Evolutionary conservation across 92 coral and sea anemone genomes (phyloP).

Genomic region (Epizoanthus rinbou): DNA sequence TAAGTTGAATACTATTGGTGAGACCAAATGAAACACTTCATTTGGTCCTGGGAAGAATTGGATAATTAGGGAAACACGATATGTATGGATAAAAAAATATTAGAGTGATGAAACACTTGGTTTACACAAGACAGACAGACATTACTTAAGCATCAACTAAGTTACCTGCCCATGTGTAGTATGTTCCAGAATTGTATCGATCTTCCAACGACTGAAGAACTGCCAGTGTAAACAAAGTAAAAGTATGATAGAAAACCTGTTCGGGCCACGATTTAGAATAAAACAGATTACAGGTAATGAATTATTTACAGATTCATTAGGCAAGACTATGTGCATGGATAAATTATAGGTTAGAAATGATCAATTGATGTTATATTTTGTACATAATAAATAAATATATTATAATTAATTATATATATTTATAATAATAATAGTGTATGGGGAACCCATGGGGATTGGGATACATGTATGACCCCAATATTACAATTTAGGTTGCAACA

Average conservation of each 20-base stretch:
- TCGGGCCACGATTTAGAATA: background rate
- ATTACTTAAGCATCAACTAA: background rate
- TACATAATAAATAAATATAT: too few species aligned
- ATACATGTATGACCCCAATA: background rate
- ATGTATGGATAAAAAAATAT: too few species aligned
- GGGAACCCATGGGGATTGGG: too few species aligned
- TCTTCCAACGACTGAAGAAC: constrained; percentile 66
- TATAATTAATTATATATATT: too few species aligned
- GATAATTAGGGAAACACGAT: too few species aligned
- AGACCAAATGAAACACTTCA: too few species aligned
- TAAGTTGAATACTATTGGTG: too few species aligned
- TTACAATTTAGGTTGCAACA: background rate
- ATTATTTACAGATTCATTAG: constrained; percentile 6
- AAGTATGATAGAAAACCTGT: background rate
- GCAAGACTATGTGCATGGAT: background rate
- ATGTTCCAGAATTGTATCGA: constrained; percentile 64
- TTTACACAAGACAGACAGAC: background rate
- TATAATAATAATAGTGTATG: background rate
- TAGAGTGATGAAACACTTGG: too few species aligned
- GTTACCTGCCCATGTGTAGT: constrained; percentile 85
- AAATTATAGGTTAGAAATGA: background rate
- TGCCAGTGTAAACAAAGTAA: constrained; percentile 3
- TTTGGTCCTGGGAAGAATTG: too few species aligned
- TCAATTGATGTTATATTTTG: too few species aligned
- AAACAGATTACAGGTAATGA: background rate